These are phyloP conservation scores for Drosophila watanabei DNA, from an alignment of 1,140 invertebrate genomes.

Conservation along the genomic window DNA sequence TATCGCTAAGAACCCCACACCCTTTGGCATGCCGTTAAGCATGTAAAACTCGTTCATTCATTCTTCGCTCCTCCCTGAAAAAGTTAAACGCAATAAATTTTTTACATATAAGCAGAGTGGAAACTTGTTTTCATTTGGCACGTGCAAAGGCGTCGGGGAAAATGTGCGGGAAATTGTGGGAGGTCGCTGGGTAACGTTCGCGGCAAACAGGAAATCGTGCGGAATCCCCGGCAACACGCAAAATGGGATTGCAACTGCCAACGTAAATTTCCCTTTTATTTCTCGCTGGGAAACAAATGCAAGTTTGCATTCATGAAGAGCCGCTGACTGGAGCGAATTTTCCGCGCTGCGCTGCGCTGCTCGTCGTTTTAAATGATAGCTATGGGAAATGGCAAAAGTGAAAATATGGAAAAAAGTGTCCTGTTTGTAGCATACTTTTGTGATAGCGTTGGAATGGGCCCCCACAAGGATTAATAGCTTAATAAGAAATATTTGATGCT, in stretches of 20 bases:
- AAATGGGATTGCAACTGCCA: conserved; percentile 69
- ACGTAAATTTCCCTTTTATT: conserved; percentile 60
- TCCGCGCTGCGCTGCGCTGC: conserved; percentile 4
- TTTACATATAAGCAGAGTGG: conserved; percentile 36
- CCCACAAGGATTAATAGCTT: conserved; percentile 1
- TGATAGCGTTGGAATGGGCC: conserved; percentile 4
- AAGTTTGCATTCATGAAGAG: conserved; percentile 22
- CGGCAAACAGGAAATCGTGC: conserved; percentile 54
- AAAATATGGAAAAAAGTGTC: conserved; percentile 8
- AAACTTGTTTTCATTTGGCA: conserved; percentile 32
- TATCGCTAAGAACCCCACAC: conserved; percentile 40
- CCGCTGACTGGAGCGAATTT: conserved; percentile 33
- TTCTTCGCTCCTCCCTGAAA: conserved; percentile 5
- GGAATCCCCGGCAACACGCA: conserved; percentile 63
- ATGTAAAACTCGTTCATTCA: conserved; percentile 61
- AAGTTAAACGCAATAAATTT: conserved; percentile 72
- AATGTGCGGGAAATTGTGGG: conserved; percentile 14
- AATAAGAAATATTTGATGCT: conserved; percentile 7
- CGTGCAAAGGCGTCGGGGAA: conserved; percentile 23
- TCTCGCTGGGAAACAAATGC: conserved; percentile 29
- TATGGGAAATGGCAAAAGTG: conserved; percentile 24
- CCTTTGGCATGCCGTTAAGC: conserved; percentile 57
- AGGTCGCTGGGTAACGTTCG: conserved; percentile 6
- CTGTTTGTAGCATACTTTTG: conserved; percentile 16
- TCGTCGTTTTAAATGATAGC: conserved; percentile 15